Percentiles rank a stretch among this genome's conserved stretches.
These are phyloP conservation scores for Gulo gulo DNA, from an alignment of 2,113 vertebrate species.

Conservation along the genomic window DNA sequence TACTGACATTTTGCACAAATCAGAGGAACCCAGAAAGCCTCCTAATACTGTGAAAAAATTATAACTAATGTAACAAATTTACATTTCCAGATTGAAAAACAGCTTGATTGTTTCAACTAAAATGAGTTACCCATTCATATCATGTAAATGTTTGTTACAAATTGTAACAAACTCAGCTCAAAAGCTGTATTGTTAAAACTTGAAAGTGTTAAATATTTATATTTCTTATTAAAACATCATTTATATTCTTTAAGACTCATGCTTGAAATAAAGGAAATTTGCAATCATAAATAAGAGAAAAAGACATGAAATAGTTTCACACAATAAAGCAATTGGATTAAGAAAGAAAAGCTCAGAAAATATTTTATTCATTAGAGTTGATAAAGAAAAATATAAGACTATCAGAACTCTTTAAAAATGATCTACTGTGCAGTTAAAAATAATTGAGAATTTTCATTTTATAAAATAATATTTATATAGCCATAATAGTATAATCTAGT, in stretches of 20 bases:
- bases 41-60: not conserved
- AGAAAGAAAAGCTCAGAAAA: not conserved
- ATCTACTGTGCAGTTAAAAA: not conserved
- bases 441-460: not conserved
- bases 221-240: not conserved
- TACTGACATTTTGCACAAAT: not conserved
- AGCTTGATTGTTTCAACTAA: slow-evolving; percentile 1
- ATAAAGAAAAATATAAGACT: not conserved
- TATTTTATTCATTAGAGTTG: not conserved
- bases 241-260: not conserved
- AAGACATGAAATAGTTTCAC: not conserved
- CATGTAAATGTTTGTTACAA: not conserved
- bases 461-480: not conserved
- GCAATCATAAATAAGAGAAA: not conserved
- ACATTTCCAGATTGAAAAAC: not conserved
- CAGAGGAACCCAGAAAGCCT: not conserved
- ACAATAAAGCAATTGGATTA: not conserved
- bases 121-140: not conserved
- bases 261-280: not conserved
- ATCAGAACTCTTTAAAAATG: not conserved
- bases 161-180: not conserved
- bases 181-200: not conserved
- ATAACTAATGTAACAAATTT: not conserved
- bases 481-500: not conserved
- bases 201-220: not conserved